Conservation (phyloP, 2,113 vertebrate species). For the Pteruthius melanotis region DNA sequence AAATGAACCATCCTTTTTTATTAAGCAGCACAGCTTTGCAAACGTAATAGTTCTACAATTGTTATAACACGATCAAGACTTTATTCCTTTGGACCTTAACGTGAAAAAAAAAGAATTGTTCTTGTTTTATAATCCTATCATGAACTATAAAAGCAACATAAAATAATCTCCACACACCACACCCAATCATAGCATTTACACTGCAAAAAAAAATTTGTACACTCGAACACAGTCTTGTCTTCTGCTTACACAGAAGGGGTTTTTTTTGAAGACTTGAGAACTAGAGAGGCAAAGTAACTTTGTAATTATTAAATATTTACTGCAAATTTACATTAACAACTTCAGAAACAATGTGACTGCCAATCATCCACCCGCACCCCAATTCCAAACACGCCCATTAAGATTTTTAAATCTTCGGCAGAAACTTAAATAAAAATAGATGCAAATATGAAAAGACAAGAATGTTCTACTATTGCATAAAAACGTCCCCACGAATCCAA, state of each 20-base stretch:
- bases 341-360: not conserved
- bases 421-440: not conserved
- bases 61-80: not conserved
- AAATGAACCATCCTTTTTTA: not conserved
- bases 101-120: not conserved
- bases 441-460: not conserved
- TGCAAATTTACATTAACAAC: not conserved
- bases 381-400: rapidly evolving
- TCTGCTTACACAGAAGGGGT: not conserved
- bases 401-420: not conserved
- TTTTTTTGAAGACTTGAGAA: not conserved
- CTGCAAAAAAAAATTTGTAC: not conserved
- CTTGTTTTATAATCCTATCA: not conserved
- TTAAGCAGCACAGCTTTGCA: not conserved
- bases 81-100: not conserved
- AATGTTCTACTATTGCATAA: not conserved
- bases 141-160: not conserved
- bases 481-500: not conserved
- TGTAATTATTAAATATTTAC: not conserved
- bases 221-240: not conserved
- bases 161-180: not conserved
- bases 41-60: not conserved
- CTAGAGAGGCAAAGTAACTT: not conserved
- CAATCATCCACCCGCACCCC: not conserved
- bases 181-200: not conserved